Base-by-base conservation (phyloP, 2,113 vertebrate species). In the Tetrax tetrax region DNA sequence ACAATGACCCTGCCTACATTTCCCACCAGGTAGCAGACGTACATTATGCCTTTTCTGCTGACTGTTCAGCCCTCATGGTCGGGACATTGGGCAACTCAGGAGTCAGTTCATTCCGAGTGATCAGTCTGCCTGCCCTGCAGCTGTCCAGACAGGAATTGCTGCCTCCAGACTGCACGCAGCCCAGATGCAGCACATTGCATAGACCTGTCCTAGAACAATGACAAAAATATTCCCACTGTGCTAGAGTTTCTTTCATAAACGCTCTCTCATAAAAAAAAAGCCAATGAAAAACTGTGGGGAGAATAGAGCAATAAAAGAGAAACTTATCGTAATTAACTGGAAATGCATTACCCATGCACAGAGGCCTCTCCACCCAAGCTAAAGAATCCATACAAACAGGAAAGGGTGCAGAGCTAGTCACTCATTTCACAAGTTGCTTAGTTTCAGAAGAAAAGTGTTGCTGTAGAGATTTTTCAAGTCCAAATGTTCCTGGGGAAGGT, bases 401-500 rank as follows among this genome's bases (percentile, higher is more conserved):
- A 68, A 97, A 78, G 94, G 91, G 88, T 97, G 54, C 85, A 93
- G 69, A 92, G 74, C 89, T 82, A 97, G 97, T 76, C 90, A 77
- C 72, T 87, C 93, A 81, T 93, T 97, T 96, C 91, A 95, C 87
- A 97, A 97, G 97, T 98, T 96, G 97, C 96, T 98, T 95, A 96
- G 95, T 97, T 96, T 97, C 95, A 96, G 61, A 74, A 96, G 95
- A 96, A 60, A 96, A 97, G 91, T 97, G 97, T 96, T 97, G 95
- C 95, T 97, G 97, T 94, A 95, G 93, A 97, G 95, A 98, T 98
- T 98, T 98, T 98, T 98, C 97, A 97, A 98, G 96, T 98, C 98
- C 98, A 98, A 98, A 98, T 98, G 98, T 98, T 98, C 98, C 97
- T 98, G 97, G 89, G 95, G 97, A 98, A 98, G 98, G 97, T 98